phyloP scores from a whole-genome alignment of 2,888 invertebrate species.

The Chironomus riparius region DNA sequence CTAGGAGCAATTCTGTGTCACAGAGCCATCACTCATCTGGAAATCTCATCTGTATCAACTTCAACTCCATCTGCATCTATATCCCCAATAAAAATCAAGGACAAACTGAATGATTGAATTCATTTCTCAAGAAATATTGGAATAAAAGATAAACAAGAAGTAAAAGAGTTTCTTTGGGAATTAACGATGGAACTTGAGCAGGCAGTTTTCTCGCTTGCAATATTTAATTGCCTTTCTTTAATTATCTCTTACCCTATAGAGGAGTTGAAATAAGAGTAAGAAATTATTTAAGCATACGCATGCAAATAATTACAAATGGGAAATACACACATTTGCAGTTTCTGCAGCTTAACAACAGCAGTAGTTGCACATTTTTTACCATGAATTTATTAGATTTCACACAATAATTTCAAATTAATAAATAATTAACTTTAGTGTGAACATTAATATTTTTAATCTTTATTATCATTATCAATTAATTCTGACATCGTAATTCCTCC shows the following conservation, averaged over 20 bases:
- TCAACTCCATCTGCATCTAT: no score
- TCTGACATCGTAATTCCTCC: background rate
- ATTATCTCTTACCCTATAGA: background rate
- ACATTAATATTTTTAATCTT: background rate
- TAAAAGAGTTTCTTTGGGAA: no score
- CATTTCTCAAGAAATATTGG: no score
- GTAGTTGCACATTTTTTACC: background rate
- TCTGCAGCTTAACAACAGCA: background rate
- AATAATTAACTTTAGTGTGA: background rate
- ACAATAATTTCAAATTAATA: no score
- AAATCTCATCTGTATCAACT: no score
- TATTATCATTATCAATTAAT: background rate
- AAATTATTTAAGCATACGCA: background rate
- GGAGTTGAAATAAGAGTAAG: background rate
- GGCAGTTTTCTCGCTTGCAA: background rate
- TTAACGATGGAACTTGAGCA: no score
- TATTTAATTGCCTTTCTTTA: background rate
- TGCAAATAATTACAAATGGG: slow-evolving; percentile 17
- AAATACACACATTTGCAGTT: background rate
- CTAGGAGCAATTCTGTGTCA: no score
- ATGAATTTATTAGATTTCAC: background rate
- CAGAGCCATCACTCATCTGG: no score
- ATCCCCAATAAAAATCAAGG: no score
- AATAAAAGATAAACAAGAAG: no score
- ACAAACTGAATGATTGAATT: no score